Percentiles rank a stretch among this genome's conserved stretches.
phyloP scores from a whole-genome alignment of 2,797 vertebrate species.

The Sciurus vulgaris region DNA sequence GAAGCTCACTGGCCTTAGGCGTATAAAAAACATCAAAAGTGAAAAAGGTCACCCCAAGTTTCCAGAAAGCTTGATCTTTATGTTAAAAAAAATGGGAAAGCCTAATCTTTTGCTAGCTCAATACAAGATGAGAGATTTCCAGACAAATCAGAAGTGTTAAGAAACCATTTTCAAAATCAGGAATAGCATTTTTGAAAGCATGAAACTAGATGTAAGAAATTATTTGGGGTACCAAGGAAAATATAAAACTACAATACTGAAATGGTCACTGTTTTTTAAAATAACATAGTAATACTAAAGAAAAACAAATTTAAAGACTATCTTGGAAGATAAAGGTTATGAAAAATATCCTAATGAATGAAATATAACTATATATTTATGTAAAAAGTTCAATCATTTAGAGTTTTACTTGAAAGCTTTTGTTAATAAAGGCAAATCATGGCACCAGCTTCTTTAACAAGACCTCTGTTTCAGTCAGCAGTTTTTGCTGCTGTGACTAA shows the following conservation, averaged over 20 bases:
- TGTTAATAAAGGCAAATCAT: conserved; percentile 70
- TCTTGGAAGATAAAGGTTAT: conserved; percentile 81
- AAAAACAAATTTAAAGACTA: conserved; percentile 75
- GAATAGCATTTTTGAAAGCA: conserved; percentile 81
- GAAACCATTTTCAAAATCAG: conserved; percentile 84
- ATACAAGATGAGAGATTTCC: conserved; percentile 78
- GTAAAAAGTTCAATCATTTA: conserved; percentile 83
- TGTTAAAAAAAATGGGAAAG: conserved; percentile 72
- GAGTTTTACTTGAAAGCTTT: conserved; percentile 73
- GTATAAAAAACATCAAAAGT: conserved; percentile 83
- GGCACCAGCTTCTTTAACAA: too few species aligned
- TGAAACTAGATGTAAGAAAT: conserved; percentile 84
- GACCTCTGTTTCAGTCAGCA: too few species aligned
- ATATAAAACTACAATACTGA: conserved; percentile 53
- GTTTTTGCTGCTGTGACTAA: too few species aligned
- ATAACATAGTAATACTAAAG: conserved; percentile 71
- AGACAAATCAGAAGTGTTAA: conserved; percentile 76
- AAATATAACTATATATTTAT: conserved; percentile 73
- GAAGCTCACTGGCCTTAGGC: conserved; percentile 76
- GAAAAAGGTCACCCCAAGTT: conserved; percentile 84
- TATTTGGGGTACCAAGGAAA: background rate
- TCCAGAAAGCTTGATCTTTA: conserved; percentile 81
- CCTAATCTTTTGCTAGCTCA: conserved; percentile 75
- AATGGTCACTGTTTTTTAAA: conserved; percentile 74
- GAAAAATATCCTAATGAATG: conserved; percentile 79